Evolutionary conservation across 2,797 vertebrate species (phyloP).

Genomic region (Emydoidea blandingii): DNA sequence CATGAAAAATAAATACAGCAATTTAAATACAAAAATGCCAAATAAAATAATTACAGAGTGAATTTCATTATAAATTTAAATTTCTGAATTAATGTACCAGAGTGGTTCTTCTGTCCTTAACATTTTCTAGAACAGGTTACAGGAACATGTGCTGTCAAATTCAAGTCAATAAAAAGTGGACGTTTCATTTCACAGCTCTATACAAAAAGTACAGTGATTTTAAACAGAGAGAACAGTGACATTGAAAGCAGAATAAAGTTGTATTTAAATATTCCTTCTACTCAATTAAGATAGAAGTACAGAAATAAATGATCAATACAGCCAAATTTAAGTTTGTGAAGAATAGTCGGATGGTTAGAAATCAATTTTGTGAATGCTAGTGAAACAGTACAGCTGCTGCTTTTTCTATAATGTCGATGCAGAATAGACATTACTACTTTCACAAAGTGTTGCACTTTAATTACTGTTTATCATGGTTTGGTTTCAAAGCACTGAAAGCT

Average conservation of each 20-base stretch:
- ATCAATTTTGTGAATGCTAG: neutral
- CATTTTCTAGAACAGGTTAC: slow-evolving; percentile 74
- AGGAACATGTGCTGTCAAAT: slow-evolving; percentile 73
- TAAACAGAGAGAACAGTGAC: slow-evolving; percentile 1
- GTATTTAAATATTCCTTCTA: slow-evolving; percentile 21
- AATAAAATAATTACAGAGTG: slow-evolving; percentile 82
- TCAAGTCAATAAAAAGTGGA: slow-evolving; percentile 81
- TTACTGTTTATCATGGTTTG: neutral
- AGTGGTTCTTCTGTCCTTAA: slow-evolving; percentile 78
- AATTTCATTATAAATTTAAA: slow-evolving; percentile 82
- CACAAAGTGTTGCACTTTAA: neutral
- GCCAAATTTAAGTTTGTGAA: neutral
- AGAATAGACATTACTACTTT: neutral
- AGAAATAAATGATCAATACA: neutral
- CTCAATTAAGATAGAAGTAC: slow-evolving; percentile 37
- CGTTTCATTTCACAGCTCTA: slow-evolving; percentile 81
- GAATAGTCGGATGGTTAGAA: neutral
- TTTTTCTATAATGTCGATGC: neutral
- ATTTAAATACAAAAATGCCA: slow-evolving; percentile 92
- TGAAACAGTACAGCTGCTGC: neutral
- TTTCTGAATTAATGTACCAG: slow-evolving; percentile 77
- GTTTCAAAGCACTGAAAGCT: neutral
- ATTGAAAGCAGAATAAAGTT: slow-evolving; percentile 50
- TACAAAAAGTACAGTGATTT: slow-evolving; percentile 76
- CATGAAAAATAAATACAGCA: slow-evolving; percentile 93